Evolutionary conservation across 2,888 invertebrate genomes (phyloP).

Genomic region (Callyntrura guangdongensis): DNA sequence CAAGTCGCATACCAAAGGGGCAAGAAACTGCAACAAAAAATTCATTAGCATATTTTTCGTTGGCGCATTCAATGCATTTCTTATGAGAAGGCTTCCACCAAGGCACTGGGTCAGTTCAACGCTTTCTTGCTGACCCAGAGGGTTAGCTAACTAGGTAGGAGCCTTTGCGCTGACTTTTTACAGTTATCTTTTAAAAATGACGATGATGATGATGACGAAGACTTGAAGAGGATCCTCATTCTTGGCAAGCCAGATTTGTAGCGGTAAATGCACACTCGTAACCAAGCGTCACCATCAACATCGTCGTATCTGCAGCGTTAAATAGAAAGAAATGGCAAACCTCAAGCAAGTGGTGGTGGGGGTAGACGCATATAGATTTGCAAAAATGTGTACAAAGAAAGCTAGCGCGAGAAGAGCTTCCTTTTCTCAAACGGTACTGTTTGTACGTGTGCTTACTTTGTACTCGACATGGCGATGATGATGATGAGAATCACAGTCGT

Average conservation of each 20-base stretch:
- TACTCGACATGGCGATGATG: conserved; percentile 7
- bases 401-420: conserved; percentile 59
- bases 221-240: too few species aligned
- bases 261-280: conserved; percentile 21
- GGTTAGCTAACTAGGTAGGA: conserved; percentile 3
- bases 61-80: neutral
- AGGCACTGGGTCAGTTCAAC: conserved; percentile 48
- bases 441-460: conserved; percentile 29
- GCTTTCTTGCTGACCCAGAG: conserved; percentile 41
- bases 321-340: conserved; percentile 6
- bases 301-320: conserved; percentile 29
- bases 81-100: conserved; percentile 32
- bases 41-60: conserved; percentile 59
- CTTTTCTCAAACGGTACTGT: conserved; percentile 44
- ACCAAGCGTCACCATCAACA: neutral
- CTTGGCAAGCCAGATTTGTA: conserved; percentile 1
- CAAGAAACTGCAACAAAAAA: conserved; percentile 63
- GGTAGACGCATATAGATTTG: conserved; percentile 51
- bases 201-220: conserved; percentile 15
- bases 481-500: neutral
- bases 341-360: neutral
- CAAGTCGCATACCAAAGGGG: conserved; percentile 78
- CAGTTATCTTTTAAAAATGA: conserved; percentile 45
- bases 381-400: conserved; percentile 20
- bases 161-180: conserved; percentile 48